Base-by-base conservation (phyloP, 1,140 invertebrate genomes). In the Adoxophyes honmai region DNA sequence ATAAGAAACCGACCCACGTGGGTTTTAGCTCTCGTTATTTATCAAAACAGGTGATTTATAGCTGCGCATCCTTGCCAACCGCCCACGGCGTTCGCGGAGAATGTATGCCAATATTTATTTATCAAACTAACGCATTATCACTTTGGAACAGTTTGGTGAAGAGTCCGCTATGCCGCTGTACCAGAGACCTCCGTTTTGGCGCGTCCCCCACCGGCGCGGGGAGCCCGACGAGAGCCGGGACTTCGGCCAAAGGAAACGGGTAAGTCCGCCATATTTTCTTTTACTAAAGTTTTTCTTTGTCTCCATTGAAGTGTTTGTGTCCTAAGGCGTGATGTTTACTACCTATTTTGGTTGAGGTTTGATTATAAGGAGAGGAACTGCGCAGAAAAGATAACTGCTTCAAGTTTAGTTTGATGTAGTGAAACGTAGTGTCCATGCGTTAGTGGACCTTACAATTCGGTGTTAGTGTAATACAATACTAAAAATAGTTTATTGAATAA, bases 121-220 rank as follows among this genome's bases (percentile, higher is more conserved):
- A 28, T 48, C 9, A 3, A 14, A 48, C 1, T 10, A 14, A 48
- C 1, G 42, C 15, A 16, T 15, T 48, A 16, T 48, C 33, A 34
- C 34, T 55, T 38, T 52, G 21, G 33, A 7, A 13, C 33, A 52
- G 51, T 14, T 34, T 16, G 51, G 8, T 33, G 34, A 18, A 14
- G 51, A 15, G 21, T 15, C 9, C 21, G 75, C 94, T 96, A 85
- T 94, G 94, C 77, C 96, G 95, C 15, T 91, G 82, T 92, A 91
- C 73, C 89, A 91, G 72, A 86, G 91, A 66, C 92, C 92, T 56
- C 86, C 92, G 37, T 93, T 93, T 78, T 93, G 92, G 92, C 89
- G 90, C 58, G 79, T 90, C 55, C 90, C 90, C 8, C 83, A 90
- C 61, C 89, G 89, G 57, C 73, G 83, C 6, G 75, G 62, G n/a